Percentiles rank a stretch among this genome's conserved stretches.
Evolutionary conservation across 2,113 vertebrate genomes (phyloP).

Genomic region (Neopipo cinnamomea): DNA sequence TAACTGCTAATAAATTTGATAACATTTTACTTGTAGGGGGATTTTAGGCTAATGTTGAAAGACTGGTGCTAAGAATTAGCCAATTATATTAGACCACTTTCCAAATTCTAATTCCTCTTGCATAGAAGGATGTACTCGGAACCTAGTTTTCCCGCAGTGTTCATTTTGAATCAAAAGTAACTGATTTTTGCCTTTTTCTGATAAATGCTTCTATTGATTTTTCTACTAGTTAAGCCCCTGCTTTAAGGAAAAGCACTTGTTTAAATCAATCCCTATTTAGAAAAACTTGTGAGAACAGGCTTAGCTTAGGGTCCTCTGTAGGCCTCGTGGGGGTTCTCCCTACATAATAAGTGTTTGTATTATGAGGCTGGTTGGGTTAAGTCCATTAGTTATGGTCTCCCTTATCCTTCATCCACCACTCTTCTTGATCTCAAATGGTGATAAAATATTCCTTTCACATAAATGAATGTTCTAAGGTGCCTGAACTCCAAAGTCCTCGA

Average conservation of each 20-base stretch:
- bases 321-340: neutral
- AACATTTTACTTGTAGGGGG: neutral
- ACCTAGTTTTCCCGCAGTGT: neutral
- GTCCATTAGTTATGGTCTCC: neutral
- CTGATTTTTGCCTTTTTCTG: neutral
- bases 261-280: slow-evolving; percentile 5
- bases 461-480: neutral
- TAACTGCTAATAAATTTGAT: neutral
- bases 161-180: neutral
- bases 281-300: neutral
- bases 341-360: neutral
- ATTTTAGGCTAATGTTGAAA: neutral
- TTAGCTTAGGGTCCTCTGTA: neutral
- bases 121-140: neutral
- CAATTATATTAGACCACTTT: neutral
- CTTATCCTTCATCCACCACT: neutral
- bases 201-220: slow-evolving; percentile 39
- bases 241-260: neutral
- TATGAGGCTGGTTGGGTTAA: neutral
- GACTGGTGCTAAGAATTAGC: neutral
- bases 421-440: neutral
- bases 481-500: neutral
- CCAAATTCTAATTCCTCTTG: neutral
- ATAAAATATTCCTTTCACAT: neutral
- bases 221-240: neutral